Conservation (phyloP, 2,888 invertebrate genomes). For the Stenolophus ochropezus region DNA sequence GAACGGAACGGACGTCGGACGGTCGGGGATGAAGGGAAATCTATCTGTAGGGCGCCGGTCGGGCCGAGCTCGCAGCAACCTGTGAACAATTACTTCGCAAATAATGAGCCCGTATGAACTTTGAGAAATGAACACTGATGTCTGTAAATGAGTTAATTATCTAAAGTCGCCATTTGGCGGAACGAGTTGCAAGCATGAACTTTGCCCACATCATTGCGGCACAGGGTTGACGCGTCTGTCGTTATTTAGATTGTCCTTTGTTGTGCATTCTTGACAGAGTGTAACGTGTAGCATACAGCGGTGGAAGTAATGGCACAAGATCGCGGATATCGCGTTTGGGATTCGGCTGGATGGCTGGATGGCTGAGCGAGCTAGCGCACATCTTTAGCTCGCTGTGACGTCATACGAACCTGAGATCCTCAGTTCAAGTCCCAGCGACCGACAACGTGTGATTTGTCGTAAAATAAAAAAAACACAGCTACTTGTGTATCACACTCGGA, state of each 20-base stretch:
- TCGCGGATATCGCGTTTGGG: slow-evolving; percentile 47
- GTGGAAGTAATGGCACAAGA: slow-evolving; percentile 11
- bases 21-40: slow-evolving; percentile 15
- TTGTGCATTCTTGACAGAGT: not conserved
- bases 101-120: slow-evolving; percentile 74
- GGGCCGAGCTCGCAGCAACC: slow-evolving; percentile 55
- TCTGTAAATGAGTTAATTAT: slow-evolving; percentile 73
- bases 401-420: too few relatives aligned
- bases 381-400: too few relatives aligned
- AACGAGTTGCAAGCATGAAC: slow-evolving; percentile 54
- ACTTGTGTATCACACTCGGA: too few relatives aligned
- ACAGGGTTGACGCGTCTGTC: slow-evolving; percentile 20
- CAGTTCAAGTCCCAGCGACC: too few relatives aligned
- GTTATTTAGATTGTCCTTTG: slow-evolving; percentile 50
- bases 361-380: too few relatives aligned
- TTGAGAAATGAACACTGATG: slow-evolving; percentile 72
- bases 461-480: too few relatives aligned
- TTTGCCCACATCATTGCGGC: slow-evolving; percentile 54
- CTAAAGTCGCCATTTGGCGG: slow-evolving; percentile 67
- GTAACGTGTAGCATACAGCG: not conserved
- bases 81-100: slow-evolving; percentile 68
- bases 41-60: slow-evolving; percentile 15
- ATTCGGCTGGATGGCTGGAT: too few relatives aligned
- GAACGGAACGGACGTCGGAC: not conserved
- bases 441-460: too few relatives aligned